These are phyloP conservation scores for Trachelus tabidus DNA, from an alignment of 2,888 invertebrate species.

Conservation along the genomic window DNA sequence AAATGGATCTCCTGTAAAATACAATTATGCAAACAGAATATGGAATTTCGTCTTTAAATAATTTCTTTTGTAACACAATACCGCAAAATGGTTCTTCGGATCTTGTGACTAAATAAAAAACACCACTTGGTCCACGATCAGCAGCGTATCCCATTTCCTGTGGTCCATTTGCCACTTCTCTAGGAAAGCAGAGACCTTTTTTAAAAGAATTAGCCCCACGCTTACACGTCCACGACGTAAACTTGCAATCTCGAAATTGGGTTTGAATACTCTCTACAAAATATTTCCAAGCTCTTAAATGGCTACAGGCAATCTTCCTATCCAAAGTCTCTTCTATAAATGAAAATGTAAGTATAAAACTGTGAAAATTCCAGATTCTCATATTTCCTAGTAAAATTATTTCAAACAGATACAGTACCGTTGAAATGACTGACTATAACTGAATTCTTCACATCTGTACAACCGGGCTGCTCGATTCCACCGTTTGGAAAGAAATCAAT, in stretches of 20 bases:
- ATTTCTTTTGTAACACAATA: slow-evolving; percentile 42
- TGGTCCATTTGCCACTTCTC: slow-evolving; percentile 49
- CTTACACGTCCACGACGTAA: slow-evolving; percentile 69
- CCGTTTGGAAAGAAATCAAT: slow-evolving; percentile 74
- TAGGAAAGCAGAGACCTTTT: slow-evolving; percentile 70
- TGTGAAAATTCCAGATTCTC: not conserved
- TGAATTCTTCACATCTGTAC: slow-evolving; percentile 69
- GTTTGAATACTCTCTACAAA: slow-evolving; percentile 68
- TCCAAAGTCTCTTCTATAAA: slow-evolving; percentile 65
- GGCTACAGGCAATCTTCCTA: slow-evolving; percentile 70
- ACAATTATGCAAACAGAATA: not conserved
- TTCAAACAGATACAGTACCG: slow-evolving; percentile 54
- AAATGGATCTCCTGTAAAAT: slow-evolving; percentile 54
- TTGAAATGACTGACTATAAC: slow-evolving; percentile 70
- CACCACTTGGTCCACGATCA: slow-evolving; percentile 64
- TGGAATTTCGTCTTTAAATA: not conserved
- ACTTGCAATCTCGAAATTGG: slow-evolving; percentile 65
- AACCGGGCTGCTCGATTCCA: slow-evolving; percentile 72
- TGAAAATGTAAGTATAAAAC: slow-evolving; percentile 16
- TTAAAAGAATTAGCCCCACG: slow-evolving; percentile 67
- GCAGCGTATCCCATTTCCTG: slow-evolving; percentile 61
- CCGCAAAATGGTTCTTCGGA: slow-evolving; percentile 70
- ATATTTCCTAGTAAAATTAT: not conserved
- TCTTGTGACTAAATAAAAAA: slow-evolving; percentile 70
- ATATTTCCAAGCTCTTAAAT: slow-evolving; percentile 69